These are phyloP conservation scores for Lasioglossum pauxillum DNA, from an alignment of 2,888 invertebrate species.

Conservation along the genomic window DNA sequence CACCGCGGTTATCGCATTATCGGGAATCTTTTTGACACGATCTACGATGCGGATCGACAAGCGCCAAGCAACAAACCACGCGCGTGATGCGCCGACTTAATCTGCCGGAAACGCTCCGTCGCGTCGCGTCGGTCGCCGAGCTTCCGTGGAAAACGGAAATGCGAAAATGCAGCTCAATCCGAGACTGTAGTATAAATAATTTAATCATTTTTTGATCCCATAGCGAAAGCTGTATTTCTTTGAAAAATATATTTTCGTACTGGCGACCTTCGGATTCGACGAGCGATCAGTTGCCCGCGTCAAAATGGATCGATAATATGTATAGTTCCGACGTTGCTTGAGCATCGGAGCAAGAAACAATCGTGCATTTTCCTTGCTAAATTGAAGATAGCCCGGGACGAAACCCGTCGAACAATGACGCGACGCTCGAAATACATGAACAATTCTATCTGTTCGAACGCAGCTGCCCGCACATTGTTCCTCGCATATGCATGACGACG, in stretches of 20 bases:
- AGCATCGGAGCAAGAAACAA: slow-evolving; percentile 8
- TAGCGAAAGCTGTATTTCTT: not conserved
- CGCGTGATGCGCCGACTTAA: not conserved
- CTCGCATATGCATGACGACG: not conserved
- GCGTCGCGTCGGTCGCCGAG: not conserved
- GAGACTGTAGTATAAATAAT: not conserved
- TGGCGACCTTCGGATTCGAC: not conserved
- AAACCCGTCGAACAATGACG: slow-evolving; percentile 40
- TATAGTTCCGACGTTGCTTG: not conserved
- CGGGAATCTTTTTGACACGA: not conserved
- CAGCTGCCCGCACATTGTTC: slow-evolving; percentile 34
- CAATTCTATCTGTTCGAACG: slow-evolving; percentile 45
- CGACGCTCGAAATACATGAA: slow-evolving; percentile 30
- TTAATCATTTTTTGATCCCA: not conserved
- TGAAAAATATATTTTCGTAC: not conserved
- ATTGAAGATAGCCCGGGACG: slow-evolving; percentile 2
- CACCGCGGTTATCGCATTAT: not conserved
- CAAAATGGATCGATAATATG: not conserved
- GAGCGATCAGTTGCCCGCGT: not conserved
- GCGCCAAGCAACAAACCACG: not conserved
- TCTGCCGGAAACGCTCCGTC: not conserved
- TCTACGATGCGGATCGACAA: slow-evolving; percentile 8
- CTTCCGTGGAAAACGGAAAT: not conserved
- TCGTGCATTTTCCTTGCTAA: not conserved
- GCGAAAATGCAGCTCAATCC: not conserved